Evolutionary conservation across 2,113 vertebrate species (phyloP).

Genomic region (Malaclemys terrapin): DNA sequence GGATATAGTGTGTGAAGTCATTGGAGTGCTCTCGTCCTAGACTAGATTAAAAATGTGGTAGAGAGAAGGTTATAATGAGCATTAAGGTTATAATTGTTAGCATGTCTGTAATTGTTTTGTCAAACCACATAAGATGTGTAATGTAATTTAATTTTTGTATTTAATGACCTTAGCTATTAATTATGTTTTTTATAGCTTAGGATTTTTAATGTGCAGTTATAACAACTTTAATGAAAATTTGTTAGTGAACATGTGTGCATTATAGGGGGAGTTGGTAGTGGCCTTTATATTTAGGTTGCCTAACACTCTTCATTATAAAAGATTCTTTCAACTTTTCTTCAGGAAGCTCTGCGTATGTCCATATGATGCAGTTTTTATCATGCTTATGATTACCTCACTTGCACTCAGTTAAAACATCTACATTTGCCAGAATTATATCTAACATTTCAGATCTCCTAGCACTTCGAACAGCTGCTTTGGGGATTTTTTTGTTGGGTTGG

Average conservation of each 20-base stretch:
- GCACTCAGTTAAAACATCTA: neutral
- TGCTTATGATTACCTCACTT: neutral
- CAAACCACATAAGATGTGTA: neutral
- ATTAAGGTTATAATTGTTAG: neutral
- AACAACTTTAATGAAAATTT: neutral
- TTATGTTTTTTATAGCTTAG: neutral
- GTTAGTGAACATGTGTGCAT: neutral
- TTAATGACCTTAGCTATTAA: neutral
- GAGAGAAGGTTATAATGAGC: neutral
- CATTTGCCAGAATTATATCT: neutral
- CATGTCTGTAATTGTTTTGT: neutral
- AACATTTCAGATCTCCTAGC: neutral
- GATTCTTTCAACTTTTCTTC: fast-evolving
- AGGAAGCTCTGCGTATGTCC: neutral
- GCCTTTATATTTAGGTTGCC: neutral
- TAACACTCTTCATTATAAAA: neutral
- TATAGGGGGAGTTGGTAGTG: neutral
- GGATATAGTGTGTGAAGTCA: neutral
- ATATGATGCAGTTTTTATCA: neutral
- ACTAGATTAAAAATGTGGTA: neutral
- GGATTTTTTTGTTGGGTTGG: neutral
- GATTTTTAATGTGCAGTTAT: neutral
- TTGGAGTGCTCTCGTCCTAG: neutral
- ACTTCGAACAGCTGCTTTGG: neutral
- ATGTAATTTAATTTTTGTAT: neutral